Percentiles rank a stretch among this genome's conserved stretches.
Conservation (phyloP, 2,113 vertebrate genomes). For the Brachyhypopomus gauderio region DNA sequence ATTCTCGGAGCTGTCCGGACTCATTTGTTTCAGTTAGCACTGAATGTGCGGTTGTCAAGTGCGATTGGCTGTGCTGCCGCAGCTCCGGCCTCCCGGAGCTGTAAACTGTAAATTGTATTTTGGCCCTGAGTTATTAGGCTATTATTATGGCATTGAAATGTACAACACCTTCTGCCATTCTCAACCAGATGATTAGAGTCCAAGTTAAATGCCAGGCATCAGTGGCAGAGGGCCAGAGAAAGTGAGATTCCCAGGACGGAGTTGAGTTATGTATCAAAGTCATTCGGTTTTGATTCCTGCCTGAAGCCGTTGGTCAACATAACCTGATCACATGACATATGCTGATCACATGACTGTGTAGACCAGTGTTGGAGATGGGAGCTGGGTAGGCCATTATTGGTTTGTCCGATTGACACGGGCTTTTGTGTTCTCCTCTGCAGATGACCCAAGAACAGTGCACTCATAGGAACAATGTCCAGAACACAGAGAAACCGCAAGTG, state of each 20-base stretch:
- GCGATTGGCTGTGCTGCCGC: conserved; percentile 53
- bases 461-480: conserved; percentile 91
- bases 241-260: conserved; percentile 61
- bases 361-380: neutral
- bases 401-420: neutral
- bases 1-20: conserved; percentile 57
- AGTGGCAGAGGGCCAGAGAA: conserved; percentile 53
- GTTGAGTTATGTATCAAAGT: conserved; percentile 26
- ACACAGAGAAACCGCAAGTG: conserved; percentile 90
- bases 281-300: conserved; percentile 55
- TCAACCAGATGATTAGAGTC: conserved; percentile 67
- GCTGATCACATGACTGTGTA: neutral
- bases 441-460: conserved; percentile 98
- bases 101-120: conserved; percentile 62
- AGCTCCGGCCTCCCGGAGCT: conserved; percentile 36
- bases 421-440: conserved; percentile 69
- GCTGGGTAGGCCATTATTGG: neutral
- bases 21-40: conserved; percentile 65
- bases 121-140: conserved; percentile 61
- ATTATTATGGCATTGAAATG: conserved; percentile 62
- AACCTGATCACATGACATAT: neutral
- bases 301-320: conserved; percentile 44
- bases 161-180: conserved; percentile 58
- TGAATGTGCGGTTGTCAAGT: conserved; percentile 64
- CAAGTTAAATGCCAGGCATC: conserved; percentile 65